Conservation (phyloP, 2,797 vertebrate species). For the Pyrocephalus nanus region DNA sequence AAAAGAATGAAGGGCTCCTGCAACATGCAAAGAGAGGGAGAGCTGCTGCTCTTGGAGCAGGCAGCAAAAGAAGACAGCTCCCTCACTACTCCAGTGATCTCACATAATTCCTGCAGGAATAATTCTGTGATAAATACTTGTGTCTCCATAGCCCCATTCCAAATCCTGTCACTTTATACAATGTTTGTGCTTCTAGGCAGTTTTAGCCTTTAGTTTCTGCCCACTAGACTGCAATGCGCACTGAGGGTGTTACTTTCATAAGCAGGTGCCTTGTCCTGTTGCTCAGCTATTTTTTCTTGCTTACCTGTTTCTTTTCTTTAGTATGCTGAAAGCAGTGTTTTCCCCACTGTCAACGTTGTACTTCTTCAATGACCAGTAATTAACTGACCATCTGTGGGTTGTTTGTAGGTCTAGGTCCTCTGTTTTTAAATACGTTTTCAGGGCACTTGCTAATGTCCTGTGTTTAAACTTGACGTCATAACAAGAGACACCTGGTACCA, state of each 20-base stretch:
- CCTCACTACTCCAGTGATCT: neutral
- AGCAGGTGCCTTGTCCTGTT: constrained; percentile 4
- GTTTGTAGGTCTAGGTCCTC: neutral
- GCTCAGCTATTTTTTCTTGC: constrained; percentile 25
- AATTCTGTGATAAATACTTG: neutral
- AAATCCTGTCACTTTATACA: neutral
- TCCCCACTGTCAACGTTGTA: neutral
- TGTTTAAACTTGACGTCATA: neutral
- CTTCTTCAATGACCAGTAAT: neutral
- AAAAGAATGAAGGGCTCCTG: neutral
- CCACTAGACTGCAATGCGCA: neutral
- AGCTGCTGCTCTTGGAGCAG: neutral
- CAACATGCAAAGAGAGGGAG: neutral
- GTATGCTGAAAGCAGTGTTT: constrained; percentile 16
- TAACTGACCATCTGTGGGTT: constrained; percentile 16
- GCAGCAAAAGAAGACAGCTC: neutral
- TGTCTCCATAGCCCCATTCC: fast-evolving
- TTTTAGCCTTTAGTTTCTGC: neutral
- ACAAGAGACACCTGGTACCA: neutral
- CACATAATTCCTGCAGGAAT: neutral
- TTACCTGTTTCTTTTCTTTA: neutral
- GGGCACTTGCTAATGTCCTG: neutral
- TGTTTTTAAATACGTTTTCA: neutral
- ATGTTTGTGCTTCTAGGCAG: neutral
- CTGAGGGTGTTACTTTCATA: neutral